phyloP scores from a whole-genome alignment of 2,797 vertebrate genomes.

The Champsocephalus esox region DNA sequence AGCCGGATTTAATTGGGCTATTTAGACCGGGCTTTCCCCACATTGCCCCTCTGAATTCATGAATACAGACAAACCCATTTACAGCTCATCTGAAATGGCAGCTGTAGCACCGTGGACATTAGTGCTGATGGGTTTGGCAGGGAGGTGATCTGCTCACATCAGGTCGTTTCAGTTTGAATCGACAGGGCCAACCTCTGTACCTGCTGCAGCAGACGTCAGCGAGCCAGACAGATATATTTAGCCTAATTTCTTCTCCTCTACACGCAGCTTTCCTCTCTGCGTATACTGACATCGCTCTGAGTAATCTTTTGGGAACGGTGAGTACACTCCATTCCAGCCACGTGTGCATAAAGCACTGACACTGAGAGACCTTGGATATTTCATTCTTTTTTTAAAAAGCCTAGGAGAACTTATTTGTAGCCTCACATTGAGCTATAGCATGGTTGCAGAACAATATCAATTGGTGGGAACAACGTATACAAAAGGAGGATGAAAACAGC shows the following conservation, averaged over 20 bases:
- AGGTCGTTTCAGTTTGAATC: slow-evolving; percentile 22
- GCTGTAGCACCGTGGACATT: slow-evolving; percentile 6
- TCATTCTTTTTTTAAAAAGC: background rate
- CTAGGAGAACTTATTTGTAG: background rate
- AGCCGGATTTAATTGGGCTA: background rate
- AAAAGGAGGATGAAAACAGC: background rate
- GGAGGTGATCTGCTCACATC: slow-evolving; percentile 31
- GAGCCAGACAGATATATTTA: slow-evolving; percentile 24
- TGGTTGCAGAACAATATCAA: background rate
- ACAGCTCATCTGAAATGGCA: slow-evolving; percentile 14
- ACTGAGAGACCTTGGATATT: background rate
- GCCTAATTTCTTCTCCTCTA: slow-evolving; percentile 18
- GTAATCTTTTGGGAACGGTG: slow-evolving; percentile 81
- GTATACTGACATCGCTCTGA: slow-evolving; percentile 81
- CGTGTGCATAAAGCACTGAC: slow-evolving; percentile 8
- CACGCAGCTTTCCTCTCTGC: slow-evolving; percentile 81
- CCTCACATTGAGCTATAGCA: background rate
- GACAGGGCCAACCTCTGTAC: background rate
- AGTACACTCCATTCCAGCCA: slow-evolving; percentile 50
- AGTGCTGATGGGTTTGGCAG: slow-evolving; percentile 28
- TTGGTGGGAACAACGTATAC: background rate
- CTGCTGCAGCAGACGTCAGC: slow-evolving; percentile 2
- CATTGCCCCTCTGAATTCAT: background rate
- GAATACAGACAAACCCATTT: background rate
- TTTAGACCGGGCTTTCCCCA: background rate